Evolutionary conservation across 2,797 vertebrate genomes (phyloP).

Genomic region (Tiaroga cobitis): DNA sequence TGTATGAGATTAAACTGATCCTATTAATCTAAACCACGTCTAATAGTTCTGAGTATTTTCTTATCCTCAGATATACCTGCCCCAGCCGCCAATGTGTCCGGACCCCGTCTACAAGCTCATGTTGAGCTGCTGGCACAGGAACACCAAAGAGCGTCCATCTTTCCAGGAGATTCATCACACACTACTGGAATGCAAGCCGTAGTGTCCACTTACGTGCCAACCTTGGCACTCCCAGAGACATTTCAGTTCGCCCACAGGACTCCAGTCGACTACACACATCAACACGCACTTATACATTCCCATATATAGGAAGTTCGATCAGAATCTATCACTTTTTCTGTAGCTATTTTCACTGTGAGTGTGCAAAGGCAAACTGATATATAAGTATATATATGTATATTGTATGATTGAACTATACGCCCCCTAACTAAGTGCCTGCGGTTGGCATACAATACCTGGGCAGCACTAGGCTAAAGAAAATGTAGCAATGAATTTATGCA

Average conservation of each 20-base stretch:
- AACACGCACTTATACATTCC: slow-evolving; percentile 52
- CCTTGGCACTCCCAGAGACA: slow-evolving; percentile 60
- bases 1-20: neutral
- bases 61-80: slow-evolving; percentile 87
- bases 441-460: slow-evolving; percentile 34
- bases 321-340: slow-evolving; percentile 38
- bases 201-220: slow-evolving; percentile 49
- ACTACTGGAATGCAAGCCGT: slow-evolving; percentile 82
- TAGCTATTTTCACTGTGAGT: slow-evolving; percentile 34
- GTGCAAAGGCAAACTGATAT: slow-evolving; percentile 36
- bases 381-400: neutral
- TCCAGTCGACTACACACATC: slow-evolving; percentile 56
- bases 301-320: slow-evolving; percentile 23
- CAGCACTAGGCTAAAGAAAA: slow-evolving; percentile 64
- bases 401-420: slow-evolving; percentile 9
- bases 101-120: slow-evolving; percentile 96
- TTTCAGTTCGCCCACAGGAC: slow-evolving; percentile 63
- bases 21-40: neutral
- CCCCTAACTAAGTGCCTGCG: slow-evolving; percentile 20
- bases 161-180: slow-evolving; percentile 92
- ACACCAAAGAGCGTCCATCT: slow-evolving; percentile 90
- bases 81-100: slow-evolving; percentile 90
- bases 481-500: slow-evolving; percentile 78
- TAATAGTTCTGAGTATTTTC: neutral
- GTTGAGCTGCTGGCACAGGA: slow-evolving; percentile 97